Percentiles rank a stretch among this genome's conserved stretches.
These are phyloP conservation scores for Thereuonema tuberculata DNA, from an alignment of 1,140 invertebrate genomes.

Conservation along the genomic window DNA sequence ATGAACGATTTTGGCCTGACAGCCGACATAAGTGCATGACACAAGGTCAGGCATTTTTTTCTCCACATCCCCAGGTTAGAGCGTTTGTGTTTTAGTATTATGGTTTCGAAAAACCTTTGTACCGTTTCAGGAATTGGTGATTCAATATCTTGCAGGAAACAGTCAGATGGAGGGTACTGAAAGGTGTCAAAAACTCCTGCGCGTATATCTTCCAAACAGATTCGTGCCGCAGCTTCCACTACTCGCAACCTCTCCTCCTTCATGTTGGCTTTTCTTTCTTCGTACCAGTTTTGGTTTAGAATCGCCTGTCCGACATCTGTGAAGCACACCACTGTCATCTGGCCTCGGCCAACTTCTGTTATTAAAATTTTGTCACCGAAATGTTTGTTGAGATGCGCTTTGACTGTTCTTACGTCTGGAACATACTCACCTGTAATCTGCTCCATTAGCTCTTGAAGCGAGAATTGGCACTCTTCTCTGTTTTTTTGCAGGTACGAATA, in stretches of 20 bases:
- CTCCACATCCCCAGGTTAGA: constrained; percentile 5
- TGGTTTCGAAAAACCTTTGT: constrained; percentile 11
- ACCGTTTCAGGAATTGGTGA: constrained; percentile 8
- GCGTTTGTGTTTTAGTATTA: constrained; percentile 13
- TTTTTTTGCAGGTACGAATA: constrained; percentile 8
- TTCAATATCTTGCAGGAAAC: constrained; percentile 12
- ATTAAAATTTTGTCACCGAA: constrained; percentile 10
- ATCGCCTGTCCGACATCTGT: constrained; percentile 5
- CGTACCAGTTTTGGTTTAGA: constrained; percentile 10
- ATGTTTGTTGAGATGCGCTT: constrained; percentile 13
- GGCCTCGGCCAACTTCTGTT: constrained; percentile 10
- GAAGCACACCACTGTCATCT: constrained; percentile 4
- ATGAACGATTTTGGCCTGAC: constrained; percentile 13
- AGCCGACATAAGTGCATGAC: constrained; percentile 15
- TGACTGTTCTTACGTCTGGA: constrained; percentile 15
- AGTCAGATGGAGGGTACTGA: constrained; percentile 24
- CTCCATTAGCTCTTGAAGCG: background rate
- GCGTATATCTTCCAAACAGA: constrained; percentile 26
- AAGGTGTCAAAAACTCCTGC: constrained; percentile 21
- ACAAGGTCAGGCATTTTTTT: constrained; percentile 12
- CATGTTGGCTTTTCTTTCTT: background rate
- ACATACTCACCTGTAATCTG: constrained; percentile 13
- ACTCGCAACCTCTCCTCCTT: constrained; percentile 7
- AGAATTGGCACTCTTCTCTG: constrained; percentile 9
- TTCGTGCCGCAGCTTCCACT: constrained; percentile 24